Evolutionary conservation across 2,797 vertebrate species (phyloP).

Genomic region (Labeo calbasu): DNA sequence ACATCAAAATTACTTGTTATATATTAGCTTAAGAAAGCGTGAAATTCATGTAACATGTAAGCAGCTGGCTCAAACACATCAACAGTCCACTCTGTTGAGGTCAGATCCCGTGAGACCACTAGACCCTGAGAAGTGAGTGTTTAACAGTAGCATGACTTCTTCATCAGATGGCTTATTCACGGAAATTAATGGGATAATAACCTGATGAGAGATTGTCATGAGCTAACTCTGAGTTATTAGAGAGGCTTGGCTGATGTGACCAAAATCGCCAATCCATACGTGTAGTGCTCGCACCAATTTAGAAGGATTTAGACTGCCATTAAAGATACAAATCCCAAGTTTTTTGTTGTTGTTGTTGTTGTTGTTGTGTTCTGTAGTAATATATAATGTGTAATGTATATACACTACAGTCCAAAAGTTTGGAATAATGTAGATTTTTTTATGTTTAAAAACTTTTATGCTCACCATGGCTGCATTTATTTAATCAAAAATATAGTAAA

Average conservation of each 20-base stretch:
- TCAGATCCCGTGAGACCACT: slow-evolving; percentile 44
- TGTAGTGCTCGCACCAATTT: not conserved
- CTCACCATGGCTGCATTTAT: not conserved
- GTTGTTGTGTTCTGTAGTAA: not conserved
- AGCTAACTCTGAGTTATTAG: not conserved
- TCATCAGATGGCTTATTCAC: slow-evolving; percentile 48
- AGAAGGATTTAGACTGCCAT: not conserved
- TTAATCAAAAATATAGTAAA: not conserved
- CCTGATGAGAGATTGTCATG: slow-evolving; percentile 28
- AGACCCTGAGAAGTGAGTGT: slow-evolving; percentile 51
- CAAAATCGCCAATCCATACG: not conserved
- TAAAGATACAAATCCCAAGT: not conserved
- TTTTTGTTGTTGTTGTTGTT: not conserved
- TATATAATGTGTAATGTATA: not conserved
- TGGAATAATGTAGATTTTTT: not conserved
- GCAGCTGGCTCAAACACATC: slow-evolving; percentile 49
- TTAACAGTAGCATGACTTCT: slow-evolving; percentile 43
- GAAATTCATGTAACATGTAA: slow-evolving; percentile 13
- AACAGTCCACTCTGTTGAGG: slow-evolving; percentile 45
- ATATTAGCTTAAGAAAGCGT: not conserved
- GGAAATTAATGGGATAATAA: slow-evolving; percentile 44
- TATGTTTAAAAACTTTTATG: not conserved
- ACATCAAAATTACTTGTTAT: not conserved
- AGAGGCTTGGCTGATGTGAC: slow-evolving; percentile 8
- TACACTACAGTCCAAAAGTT: not conserved